These are phyloP conservation scores for Odocoileus virginianus DNA, from an alignment of 2,113 vertebrate genomes.

Conservation along the genomic window DNA sequence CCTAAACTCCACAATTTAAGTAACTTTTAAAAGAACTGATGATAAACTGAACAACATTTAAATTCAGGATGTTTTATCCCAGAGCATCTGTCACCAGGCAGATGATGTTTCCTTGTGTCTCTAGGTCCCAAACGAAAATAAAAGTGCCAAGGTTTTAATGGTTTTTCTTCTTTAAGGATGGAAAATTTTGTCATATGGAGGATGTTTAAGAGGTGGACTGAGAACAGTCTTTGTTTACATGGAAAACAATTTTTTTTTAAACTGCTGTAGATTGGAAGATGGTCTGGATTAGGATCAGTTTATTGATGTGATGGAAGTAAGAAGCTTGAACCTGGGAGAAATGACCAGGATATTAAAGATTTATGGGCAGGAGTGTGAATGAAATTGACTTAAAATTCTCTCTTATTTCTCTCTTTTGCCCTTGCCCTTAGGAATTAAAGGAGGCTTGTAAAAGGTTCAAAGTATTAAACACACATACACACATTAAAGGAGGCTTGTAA, in stretches of 20 bases:
- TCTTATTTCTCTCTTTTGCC: neutral
- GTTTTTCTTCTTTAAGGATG: neutral
- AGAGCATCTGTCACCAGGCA: neutral
- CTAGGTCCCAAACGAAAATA: neutral
- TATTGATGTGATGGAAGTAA: neutral
- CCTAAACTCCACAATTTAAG: neutral
- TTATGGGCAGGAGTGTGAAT: neutral
- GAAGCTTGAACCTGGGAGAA: neutral
- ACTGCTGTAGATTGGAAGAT: neutral
- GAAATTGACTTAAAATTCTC: neutral
- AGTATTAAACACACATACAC: neutral
- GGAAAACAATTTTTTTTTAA: neutral
- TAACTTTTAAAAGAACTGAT: neutral
- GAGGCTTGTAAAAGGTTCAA: neutral
- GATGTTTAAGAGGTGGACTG: neutral
- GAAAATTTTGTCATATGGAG: neutral
- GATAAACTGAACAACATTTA: neutral
- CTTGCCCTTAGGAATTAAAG: neutral
- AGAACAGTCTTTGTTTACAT: neutral
- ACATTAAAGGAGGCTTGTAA: neutral
- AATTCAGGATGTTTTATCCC: neutral
- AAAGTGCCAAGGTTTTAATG: neutral
- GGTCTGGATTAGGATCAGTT: neutral
- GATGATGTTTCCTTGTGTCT: neutral
- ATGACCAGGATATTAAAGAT: neutral